Conservation (phyloP, 2,797 vertebrate species). For the Spatula versicolor region DNA sequence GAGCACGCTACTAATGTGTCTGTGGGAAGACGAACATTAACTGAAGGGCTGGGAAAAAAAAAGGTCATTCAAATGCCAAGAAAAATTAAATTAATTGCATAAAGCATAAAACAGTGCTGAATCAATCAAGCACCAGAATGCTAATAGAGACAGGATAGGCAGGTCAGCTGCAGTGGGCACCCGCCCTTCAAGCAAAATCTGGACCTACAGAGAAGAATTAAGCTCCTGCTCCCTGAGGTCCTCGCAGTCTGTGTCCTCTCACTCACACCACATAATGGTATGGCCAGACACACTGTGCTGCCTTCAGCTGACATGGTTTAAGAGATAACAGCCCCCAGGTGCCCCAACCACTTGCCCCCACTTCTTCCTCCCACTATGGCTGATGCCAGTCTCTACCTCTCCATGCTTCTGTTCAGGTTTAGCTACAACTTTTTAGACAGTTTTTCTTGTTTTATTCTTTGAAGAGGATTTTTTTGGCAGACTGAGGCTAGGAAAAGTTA, state of each 20-base stretch:
- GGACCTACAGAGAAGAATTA: background rate
- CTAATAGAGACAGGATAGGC: background rate
- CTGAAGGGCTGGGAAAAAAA: background rate
- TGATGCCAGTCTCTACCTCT: background rate
- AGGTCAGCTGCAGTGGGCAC: background rate
- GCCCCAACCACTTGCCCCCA: background rate
- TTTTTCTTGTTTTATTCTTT: background rate
- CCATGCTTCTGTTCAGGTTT: fast-evolving
- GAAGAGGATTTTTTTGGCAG: background rate
- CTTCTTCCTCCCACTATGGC: background rate
- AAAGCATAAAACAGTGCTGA: background rate
- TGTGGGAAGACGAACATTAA: conserved; percentile 26
- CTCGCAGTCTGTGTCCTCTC: background rate
- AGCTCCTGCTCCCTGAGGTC: background rate
- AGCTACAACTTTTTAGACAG: background rate
- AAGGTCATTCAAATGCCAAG: conserved; percentile 24
- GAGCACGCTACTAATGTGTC: background rate
- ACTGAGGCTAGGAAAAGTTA: background rate
- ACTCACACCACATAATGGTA: background rate
- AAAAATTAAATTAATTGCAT: conserved; percentile 18
- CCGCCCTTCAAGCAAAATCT: background rate
- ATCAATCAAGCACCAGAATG: background rate
- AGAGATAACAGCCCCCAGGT: background rate
- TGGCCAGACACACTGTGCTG: background rate
- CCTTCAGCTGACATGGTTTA: background rate